phyloP scores from a whole-genome alignment of 2,888 invertebrate genomes.

The Agonopterix heracliana region DNA sequence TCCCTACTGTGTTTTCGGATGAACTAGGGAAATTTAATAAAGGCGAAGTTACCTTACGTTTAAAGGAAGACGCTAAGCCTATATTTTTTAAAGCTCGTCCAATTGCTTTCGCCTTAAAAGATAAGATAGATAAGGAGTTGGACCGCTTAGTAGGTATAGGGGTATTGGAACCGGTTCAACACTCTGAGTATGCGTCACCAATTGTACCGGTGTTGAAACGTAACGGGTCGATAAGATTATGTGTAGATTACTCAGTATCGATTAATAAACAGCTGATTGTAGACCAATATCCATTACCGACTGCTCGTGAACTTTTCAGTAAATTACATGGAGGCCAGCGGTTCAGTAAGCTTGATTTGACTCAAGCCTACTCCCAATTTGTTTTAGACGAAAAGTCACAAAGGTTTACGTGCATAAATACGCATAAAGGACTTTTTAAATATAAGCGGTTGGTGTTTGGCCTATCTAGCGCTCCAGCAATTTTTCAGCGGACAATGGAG shows the following conservation, averaged over 20 bases:
- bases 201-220: no score
- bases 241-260: no score
- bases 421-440: constrained; percentile 7
- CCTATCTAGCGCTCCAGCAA: constrained; percentile 11
- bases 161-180: no score
- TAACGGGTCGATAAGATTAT: no score
- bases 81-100: constrained; percentile 15
- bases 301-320: constrained; percentile 17
- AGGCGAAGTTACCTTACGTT: constrained; percentile 7
- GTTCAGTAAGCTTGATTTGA: constrained; percentile 14
- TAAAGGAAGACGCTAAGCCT: constrained; percentile 14
- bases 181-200: no score
- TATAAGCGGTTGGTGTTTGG: constrained; percentile 10
- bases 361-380: constrained; percentile 16
- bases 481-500: constrained; percentile 12
- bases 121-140: constrained; percentile 15
- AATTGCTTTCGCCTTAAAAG: constrained; percentile 12
- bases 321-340: constrained; percentile 17
- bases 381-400: constrained; percentile 9
- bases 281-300: no score
- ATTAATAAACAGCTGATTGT: no score
- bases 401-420: constrained; percentile 12
- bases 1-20: neutral
- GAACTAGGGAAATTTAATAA: neutral
- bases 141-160: no score